Percentiles rank a stretch among this genome's conserved stretches.
phyloP scores from a whole-genome alignment of 1,140 invertebrate species.

The Euglossa dilemma region DNA sequence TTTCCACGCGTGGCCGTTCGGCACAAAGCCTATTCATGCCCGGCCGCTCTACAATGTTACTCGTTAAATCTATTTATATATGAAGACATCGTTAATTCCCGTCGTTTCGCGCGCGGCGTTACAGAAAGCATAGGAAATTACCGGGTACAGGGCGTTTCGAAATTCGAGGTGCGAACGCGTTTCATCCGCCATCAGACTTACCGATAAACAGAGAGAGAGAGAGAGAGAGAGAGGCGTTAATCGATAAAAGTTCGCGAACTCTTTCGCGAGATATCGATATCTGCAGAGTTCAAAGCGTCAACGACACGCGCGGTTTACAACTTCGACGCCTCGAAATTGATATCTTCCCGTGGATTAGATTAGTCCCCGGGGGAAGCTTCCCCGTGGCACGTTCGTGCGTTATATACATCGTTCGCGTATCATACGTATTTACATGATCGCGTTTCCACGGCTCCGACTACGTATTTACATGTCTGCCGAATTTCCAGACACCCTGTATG shows the following conservation, averaged over 20 bases:
- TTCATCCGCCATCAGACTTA: no score
- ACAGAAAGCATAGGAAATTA: neutral
- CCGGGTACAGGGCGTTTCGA: neutral
- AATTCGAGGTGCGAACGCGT: neutral
- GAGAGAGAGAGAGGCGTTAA: neutral
- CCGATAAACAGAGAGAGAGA: neutral
- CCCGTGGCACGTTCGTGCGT: no score
- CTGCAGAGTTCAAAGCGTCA: constrained; percentile 32
- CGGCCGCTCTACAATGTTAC: neutral
- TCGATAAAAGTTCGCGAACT: neutral
- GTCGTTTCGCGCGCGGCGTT: neutral
- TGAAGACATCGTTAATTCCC: constrained; percentile 9
- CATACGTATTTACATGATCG: neutral
- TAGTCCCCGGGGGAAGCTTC: neutral
- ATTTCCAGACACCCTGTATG: neutral
- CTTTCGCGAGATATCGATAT: constrained; percentile 9
- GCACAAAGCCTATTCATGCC: constrained; percentile 35
- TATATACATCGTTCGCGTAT: neutral
- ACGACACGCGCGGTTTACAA: neutral
- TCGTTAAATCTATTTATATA: constrained; percentile 27
- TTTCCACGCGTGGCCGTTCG: constrained; percentile 26
- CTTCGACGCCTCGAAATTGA: neutral
- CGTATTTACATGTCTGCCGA: neutral
- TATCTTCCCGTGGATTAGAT: constrained; percentile 32
- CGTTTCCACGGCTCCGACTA: neutral